Evolutionary conservation across 2,888 invertebrate species (phyloP).

Genomic region (Drosophila macrospina): DNA sequence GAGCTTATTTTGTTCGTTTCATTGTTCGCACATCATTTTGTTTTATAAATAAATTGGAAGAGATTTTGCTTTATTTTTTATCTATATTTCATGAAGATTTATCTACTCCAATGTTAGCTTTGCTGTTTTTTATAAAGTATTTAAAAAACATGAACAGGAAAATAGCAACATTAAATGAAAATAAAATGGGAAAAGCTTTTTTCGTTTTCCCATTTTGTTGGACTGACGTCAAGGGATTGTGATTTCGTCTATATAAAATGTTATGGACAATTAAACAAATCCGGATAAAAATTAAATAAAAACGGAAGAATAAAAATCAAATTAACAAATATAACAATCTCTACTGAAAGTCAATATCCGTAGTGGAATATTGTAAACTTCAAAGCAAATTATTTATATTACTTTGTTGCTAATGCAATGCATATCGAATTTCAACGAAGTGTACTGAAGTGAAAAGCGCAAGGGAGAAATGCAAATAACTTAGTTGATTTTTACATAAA

Average conservation of each 20-base stretch:
- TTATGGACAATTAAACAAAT: slow-evolving; percentile 38
- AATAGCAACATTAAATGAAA: slow-evolving; percentile 40
- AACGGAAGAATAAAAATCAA: background rate
- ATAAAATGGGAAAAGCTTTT: slow-evolving; percentile 25
- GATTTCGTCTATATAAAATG: slow-evolving; percentile 43
- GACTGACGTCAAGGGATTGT: slow-evolving; percentile 70
- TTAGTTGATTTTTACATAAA: slow-evolving; percentile 43
- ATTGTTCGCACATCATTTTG: slow-evolving; percentile 57
- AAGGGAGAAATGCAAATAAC: slow-evolving; percentile 50
- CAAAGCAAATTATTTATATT: slow-evolving; percentile 14
- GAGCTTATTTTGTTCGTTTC: slow-evolving; percentile 28
- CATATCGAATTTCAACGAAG: slow-evolving; percentile 15
- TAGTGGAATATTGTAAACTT: slow-evolving; percentile 4
- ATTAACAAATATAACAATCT: slow-evolving; percentile 1
- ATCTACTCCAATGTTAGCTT: slow-evolving; percentile 42
- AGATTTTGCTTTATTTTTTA: slow-evolving; percentile 4
- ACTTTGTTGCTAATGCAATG: background rate
- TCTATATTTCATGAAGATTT: slow-evolving; percentile 54
- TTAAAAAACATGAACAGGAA: slow-evolving; percentile 40
- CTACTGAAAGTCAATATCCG: slow-evolving; percentile 1
- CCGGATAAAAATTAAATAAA: slow-evolving; percentile 21
- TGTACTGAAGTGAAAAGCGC: slow-evolving; percentile 35
- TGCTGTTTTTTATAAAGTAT: slow-evolving; percentile 30
- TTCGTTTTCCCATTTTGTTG: slow-evolving; percentile 13
- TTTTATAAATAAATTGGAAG: slow-evolving; percentile 57